Conservation (phyloP, 2,113 vertebrate species). For the Plotosus lineatus region DNA sequence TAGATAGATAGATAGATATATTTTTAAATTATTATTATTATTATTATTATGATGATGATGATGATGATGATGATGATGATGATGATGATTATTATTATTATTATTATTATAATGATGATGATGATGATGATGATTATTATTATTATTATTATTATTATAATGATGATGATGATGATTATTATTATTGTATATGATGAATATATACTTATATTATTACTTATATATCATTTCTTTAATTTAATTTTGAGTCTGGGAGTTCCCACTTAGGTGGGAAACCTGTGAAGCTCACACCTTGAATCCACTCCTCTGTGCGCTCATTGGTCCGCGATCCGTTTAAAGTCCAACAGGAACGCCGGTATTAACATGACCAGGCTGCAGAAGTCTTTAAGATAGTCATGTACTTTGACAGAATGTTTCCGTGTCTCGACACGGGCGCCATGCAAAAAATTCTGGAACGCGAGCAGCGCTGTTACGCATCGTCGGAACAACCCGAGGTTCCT, state of each 20-base stretch:
- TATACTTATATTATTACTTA: too few relatives aligned
- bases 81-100: too few relatives aligned
- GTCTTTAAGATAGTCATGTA: conserved; percentile 59
- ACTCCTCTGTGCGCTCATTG: conserved; percentile 74
- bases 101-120: too few relatives aligned
- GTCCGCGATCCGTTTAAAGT: conserved; percentile 66
- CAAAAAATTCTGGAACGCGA: conserved; percentile 45
- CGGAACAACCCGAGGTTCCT: conserved; percentile 43
- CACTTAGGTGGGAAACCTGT: conserved; percentile 65
- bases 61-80: too few relatives aligned
- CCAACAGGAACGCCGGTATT: conserved; percentile 3
- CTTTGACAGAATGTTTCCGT: conserved; percentile 55
- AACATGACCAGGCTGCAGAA: conserved; percentile 5
- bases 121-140: too few relatives aligned
- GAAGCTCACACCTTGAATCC: conserved; percentile 75
- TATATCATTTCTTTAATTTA: too few relatives aligned
- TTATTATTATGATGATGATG: too few relatives aligned
- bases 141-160: too few relatives aligned
- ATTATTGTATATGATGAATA: too few relatives aligned
- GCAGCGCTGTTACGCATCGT: conserved; percentile 29
- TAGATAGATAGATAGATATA: too few relatives aligned
- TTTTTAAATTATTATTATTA: too few relatives aligned
- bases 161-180: too few relatives aligned
- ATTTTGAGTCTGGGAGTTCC: conserved; percentile 46
- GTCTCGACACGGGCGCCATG: conserved; percentile 52